A percentile compares a stretch with the other conserved stretches of the same genome.
Conservation (phyloP, 1,140 invertebrate genomes). For the Ostrea edulis region DNA sequence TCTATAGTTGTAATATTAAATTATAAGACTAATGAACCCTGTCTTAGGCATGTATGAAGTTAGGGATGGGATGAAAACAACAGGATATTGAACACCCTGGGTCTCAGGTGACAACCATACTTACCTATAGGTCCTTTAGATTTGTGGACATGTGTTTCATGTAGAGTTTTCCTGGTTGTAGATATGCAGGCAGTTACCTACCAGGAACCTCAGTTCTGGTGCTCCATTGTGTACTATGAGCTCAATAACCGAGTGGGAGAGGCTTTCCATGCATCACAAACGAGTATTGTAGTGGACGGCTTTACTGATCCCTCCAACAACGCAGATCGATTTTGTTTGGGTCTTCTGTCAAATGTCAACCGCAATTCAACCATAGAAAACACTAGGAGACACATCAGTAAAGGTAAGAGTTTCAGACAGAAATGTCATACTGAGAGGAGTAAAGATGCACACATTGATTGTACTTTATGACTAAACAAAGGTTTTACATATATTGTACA, state of each 20-base stretch:
- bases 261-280: slow-evolving; percentile 94
- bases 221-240: slow-evolving; percentile 97
- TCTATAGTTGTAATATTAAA: too few species aligned
- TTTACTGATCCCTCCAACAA: slow-evolving; percentile 96
- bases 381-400: slow-evolving; percentile 96
- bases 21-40: too few species aligned
- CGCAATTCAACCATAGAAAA: slow-evolving; percentile 99
- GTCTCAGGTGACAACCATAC: too few species aligned
- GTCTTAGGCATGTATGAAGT: too few species aligned
- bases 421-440: not conserved
- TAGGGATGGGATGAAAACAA: too few species aligned
- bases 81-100: too few species aligned
- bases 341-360: slow-evolving; percentile 97
- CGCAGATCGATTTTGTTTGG: slow-evolving; percentile 95
- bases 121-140: too few species aligned
- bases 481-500: too few species aligned
- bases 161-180: not conserved
- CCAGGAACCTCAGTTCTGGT: slow-evolving; percentile 96
- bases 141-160: too few species aligned
- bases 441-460: not conserved
- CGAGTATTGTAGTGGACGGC: slow-evolving; percentile 95
- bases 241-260: slow-evolving; percentile 97
- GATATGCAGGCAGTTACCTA: slow-evolving; percentile 79
- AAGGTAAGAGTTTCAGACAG: slow-evolving; percentile 82
- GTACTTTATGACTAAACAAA: too few species aligned